Evolutionary conservation across 2,113 vertebrate species (phyloP).

Genomic region (Azemiops feae): DNA sequence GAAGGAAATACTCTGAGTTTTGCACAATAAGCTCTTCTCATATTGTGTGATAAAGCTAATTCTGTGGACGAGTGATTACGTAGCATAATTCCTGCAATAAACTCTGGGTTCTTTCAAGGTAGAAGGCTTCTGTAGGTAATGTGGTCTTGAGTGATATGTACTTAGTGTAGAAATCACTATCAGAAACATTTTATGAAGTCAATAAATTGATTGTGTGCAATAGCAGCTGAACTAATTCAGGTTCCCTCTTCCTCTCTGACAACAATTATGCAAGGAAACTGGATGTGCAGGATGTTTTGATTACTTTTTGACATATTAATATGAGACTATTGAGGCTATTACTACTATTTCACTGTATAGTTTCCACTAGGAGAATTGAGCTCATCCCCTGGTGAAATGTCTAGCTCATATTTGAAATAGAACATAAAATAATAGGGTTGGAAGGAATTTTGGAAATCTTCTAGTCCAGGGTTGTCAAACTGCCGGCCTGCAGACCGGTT

Average conservation of each 20-base stretch:
- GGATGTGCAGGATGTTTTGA: conserved; percentile 21
- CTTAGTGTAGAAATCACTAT: conserved; percentile 42
- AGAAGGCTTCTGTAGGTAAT: conserved; percentile 40
- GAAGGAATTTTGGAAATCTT: neutral
- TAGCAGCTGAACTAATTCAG: conserved; percentile 48
- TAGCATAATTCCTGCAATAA: conserved; percentile 32
- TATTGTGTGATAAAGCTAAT: conserved; percentile 19
- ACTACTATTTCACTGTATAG: conserved; percentile 42
- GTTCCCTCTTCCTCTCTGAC: neutral
- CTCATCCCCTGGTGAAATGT: conserved; percentile 52
- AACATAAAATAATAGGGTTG: neutral
- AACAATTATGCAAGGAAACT: conserved; percentile 52
- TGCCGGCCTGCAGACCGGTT: too few species aligned
- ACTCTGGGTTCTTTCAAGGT: conserved; percentile 40
- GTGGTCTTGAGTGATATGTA: conserved; percentile 53
- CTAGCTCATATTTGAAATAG: conserved; percentile 19
- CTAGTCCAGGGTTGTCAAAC: too few species aligned
- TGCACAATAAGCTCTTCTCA: neutral
- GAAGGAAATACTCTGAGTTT: conserved; percentile 24
- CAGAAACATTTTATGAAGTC: conserved; percentile 44
- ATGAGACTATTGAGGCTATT: conserved; percentile 44
- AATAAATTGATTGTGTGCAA: conserved; percentile 51
- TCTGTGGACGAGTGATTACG: conserved; percentile 40
- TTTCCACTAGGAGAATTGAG: conserved; percentile 33
- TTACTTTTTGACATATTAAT: conserved; percentile 51